Conservation (phyloP, 2,888 invertebrate genomes). For the Hirtodrosophila confusa region DNA sequence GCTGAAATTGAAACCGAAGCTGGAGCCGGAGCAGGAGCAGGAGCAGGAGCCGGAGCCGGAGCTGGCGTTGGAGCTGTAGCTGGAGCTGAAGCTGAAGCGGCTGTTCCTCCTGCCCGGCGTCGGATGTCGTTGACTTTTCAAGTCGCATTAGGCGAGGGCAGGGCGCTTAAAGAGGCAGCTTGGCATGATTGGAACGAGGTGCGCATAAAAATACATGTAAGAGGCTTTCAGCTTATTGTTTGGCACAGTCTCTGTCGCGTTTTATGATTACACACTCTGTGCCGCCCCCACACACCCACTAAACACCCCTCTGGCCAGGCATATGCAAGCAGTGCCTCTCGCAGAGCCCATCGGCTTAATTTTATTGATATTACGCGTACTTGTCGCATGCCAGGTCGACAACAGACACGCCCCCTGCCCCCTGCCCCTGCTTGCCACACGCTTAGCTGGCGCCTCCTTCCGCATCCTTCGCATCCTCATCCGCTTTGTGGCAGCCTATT, state of each 20-base stretch:
- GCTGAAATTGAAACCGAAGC: constrained; percentile 15
- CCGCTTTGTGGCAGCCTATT: constrained; percentile 40
- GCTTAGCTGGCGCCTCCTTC: not conserved
- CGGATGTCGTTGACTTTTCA: constrained; percentile 79
- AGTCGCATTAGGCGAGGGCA: constrained; percentile 69
- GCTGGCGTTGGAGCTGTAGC: constrained; percentile 59
- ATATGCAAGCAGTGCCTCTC: constrained; percentile 17
- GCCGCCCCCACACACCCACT: not conserved
- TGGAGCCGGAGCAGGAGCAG: not conserved
- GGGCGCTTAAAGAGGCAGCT: constrained; percentile 29
- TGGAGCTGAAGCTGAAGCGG: constrained; percentile 3
- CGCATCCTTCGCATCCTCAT: not conserved
- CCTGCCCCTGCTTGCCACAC: not conserved
- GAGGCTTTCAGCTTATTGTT: constrained; percentile 80
- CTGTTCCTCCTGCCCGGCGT: constrained; percentile 21
- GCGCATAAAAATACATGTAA: constrained; percentile 76
- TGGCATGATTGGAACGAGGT: constrained; percentile 51
- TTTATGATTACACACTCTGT: constrained; percentile 64
- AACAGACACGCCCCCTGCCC: constrained; percentile 24
- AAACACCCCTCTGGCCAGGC: not conserved
- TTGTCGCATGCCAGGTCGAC: constrained; percentile 61
- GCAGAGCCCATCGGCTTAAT: constrained; percentile 58
- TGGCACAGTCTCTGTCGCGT: constrained; percentile 67
- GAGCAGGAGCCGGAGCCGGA: constrained; percentile 5
- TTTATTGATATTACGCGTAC: constrained; percentile 77